Conservation (phyloP, 1,140 invertebrate species). For the Apis florea region DNA sequence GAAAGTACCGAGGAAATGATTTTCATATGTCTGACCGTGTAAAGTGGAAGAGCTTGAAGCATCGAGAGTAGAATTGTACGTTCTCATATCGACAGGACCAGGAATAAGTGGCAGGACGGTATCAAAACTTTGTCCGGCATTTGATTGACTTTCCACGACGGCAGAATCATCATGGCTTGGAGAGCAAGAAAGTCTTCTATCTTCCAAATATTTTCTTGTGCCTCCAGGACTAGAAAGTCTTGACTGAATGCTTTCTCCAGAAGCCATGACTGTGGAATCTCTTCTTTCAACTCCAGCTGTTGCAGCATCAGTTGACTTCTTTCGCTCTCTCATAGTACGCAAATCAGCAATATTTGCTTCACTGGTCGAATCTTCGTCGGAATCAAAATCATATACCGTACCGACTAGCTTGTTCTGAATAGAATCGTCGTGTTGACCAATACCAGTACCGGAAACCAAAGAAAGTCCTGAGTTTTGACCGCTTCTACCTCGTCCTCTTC, state of each 20-base stretch:
- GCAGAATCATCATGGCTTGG: constrained; percentile 62
- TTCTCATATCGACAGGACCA: constrained; percentile 93
- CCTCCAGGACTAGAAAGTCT: constrained; percentile 62
- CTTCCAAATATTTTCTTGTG: constrained; percentile 69
- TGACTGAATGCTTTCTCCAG: constrained; percentile 81
- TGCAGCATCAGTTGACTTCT: constrained; percentile 88
- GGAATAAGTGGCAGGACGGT: constrained; percentile 87
- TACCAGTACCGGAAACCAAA: constrained; percentile 22
- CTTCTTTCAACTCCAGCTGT: constrained; percentile 77
- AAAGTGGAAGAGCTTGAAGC: constrained; percentile 79
- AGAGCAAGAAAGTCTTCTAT: constrained; percentile 73
- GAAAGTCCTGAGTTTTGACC: constrained; percentile 75
- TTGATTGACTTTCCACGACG: constrained; percentile 66
- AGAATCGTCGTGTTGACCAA: constrained; percentile 75
- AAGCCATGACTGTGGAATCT: constrained; percentile 54
- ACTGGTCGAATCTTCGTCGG: constrained; percentile 89
- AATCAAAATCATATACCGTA: constrained; percentile 93
- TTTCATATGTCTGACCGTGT: constrained; percentile 81
- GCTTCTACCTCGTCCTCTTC: constrained; percentile 82
- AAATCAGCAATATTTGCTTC: constrained; percentile 89
- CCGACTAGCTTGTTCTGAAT: constrained; percentile 90
- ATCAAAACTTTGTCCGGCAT: constrained; percentile 76
- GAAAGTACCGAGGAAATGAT: constrained; percentile 85
- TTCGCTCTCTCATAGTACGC: constrained; percentile 88
- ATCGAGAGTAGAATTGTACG: constrained; percentile 84